Base-by-base conservation (phyloP, 1,140 invertebrate species). In the Drosophila takahashii region DNA sequence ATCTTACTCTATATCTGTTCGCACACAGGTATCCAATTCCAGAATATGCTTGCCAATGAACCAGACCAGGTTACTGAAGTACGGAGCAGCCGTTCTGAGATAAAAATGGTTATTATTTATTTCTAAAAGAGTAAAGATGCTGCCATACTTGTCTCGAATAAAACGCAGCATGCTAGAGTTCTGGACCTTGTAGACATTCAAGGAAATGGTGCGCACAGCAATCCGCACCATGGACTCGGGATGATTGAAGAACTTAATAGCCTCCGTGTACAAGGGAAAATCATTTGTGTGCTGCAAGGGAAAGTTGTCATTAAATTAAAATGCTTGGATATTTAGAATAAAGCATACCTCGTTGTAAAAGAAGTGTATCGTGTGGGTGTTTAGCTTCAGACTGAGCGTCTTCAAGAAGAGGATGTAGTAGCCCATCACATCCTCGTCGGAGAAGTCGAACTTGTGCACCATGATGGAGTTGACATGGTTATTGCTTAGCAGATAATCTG, bases 401-500 rank as follows among this genome's bases (percentile, higher is more conserved):
- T 99, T 99, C 58, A 99, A 92, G 92, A 99, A 99, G 47, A 98
- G 99, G 92, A 99, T 99, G 92, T 99, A 99, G 92, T 99, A 99
- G 5, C 98, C 99, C 98, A 99, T 99, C 3, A 99, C 98, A 95
- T 99, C 99, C 93, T 99, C 99, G 93, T 99, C 98, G 13, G 97
- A 98, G 91, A 99, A 99, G 93, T 99, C 99, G 95, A 99, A 99
- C 93, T 99, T 99, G 93, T 99, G 98, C 39, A 98, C 97, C 92
- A 99, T 99, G 89, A 99, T 99, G 36, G 97, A 98, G 93, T 99
- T 99, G 16, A 99, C 98, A 94, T 99, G 98, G 93, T 99, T 99
- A 93, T 99, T 99, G 86, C 98, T 99, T 15, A 99, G 93, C 58
- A 99, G 93, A 93, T 99, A 99, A 96, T 99, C 98, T 99, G 94